These are phyloP conservation scores for Sparidentex hasta DNA, from an alignment of 2,797 vertebrate species.

Conservation along the genomic window DNA sequence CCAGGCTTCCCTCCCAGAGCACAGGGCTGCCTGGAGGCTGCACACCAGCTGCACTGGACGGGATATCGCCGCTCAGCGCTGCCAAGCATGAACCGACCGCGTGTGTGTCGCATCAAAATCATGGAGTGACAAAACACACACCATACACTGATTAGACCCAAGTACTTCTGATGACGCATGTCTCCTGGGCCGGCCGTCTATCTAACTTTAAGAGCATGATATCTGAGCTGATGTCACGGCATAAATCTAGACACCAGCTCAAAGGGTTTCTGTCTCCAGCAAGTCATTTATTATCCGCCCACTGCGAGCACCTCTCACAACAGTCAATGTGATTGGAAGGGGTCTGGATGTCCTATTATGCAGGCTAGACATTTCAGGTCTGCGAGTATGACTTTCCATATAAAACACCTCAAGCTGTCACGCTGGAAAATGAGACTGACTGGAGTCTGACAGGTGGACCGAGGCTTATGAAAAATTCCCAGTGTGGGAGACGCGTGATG, in stretches of 20 bases:
- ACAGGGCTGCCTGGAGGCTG: conserved; percentile 70
- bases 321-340: conserved; percentile 31
- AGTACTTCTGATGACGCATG: conserved; percentile 29
- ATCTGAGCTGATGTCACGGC: conserved; percentile 43
- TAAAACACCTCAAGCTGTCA: conserved; percentile 61
- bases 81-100: conserved; percentile 63
- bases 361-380: conserved; percentile 45
- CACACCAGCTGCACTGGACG: conserved; percentile 72
- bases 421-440: conserved; percentile 33
- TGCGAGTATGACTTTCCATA: conserved; percentile 54
- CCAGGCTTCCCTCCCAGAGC: conserved; percentile 67
- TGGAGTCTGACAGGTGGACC: conserved; percentile 27
- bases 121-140: conserved; percentile 60
- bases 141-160: conserved; percentile 30
- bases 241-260: conserved; percentile 59
- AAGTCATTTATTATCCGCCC: conserved; percentile 60
- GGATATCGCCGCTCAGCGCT: conserved; percentile 58
- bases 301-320: conserved; percentile 43
- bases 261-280: conserved; percentile 55
- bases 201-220: conserved; percentile 49
- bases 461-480: conserved; percentile 22
- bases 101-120: conserved; percentile 57
- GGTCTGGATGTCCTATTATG: conserved; percentile 59
- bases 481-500: neutral
- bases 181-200: conserved; percentile 46